Percentiles rank a stretch among this genome's conserved stretches.
Evolutionary conservation across 1,140 invertebrate genomes (phyloP).

Genomic region (Drosophila eugracilis): DNA sequence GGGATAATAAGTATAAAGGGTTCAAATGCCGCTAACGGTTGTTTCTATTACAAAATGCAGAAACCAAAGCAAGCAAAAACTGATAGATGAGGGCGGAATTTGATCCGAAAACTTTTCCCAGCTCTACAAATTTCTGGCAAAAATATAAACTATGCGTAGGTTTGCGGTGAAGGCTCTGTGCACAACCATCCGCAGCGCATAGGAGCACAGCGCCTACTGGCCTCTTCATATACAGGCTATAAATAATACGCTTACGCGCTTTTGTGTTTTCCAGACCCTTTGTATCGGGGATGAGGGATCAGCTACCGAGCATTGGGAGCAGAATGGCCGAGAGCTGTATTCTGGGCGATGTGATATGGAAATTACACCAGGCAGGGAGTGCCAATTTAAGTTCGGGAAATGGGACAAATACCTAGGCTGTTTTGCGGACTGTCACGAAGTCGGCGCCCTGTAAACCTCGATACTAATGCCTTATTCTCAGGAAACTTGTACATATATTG

Average conservation of each 20-base stretch:
- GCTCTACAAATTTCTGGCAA: constrained; percentile 29
- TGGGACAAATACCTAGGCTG: constrained; percentile 15
- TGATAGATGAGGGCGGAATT: constrained; percentile 32
- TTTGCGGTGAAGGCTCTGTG: no score
- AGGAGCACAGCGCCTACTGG: neutral
- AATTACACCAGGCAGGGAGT: no score
- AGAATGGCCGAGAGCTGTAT: neutral
- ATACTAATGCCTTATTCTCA: neutral
- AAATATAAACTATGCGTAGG: constrained; percentile 29
- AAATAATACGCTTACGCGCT: constrained; percentile 75
- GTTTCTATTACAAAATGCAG: constrained; percentile 22
- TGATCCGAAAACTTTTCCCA: neutral
- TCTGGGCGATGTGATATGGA: neutral
- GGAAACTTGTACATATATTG: neutral
- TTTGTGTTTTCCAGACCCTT: constrained; percentile 39
- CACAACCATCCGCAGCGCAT: constrained; percentile 46
- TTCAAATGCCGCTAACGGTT: constrained; percentile 14
- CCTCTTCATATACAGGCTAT: constrained; percentile 37
- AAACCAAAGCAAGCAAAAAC: constrained; percentile 17
- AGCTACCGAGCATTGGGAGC: neutral
- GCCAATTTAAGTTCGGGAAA: no score
- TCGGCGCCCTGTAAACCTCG: constrained; percentile 4
- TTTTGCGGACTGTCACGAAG: constrained; percentile 39
- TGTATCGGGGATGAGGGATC: constrained; percentile 8
- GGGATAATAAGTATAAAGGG: no score